Conservation (phyloP, 2,113 vertebrate genomes). For the Ophthalmolycus amberensis region DNA sequence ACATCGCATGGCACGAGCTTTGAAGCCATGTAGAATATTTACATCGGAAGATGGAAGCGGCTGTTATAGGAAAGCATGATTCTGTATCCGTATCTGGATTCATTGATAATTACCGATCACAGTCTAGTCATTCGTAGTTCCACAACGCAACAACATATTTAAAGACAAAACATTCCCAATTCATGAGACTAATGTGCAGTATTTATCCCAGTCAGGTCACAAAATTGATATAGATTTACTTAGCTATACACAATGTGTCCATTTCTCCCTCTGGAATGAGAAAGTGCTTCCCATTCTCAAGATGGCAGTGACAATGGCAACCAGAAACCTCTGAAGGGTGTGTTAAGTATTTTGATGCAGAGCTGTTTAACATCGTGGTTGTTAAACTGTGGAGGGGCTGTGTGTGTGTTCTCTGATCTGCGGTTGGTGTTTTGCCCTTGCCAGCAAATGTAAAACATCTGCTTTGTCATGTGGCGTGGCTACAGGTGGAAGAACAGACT, state of each 20-base stretch:
- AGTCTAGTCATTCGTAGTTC: background rate
- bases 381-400: background rate
- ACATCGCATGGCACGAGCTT: too few relatives aligned
- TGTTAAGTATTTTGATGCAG: constrained; percentile 1
- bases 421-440: constrained; percentile 4
- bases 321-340: background rate
- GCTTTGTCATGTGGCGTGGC: background rate
- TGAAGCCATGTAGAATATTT: background rate
- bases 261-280: background rate
- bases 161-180: background rate
- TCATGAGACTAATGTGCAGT: background rate
- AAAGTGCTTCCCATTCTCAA: background rate
- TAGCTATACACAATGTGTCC: background rate
- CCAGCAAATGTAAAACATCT: constrained; percentile 18
- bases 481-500: constrained; percentile 29
- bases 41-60: background rate
- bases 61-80: background rate
- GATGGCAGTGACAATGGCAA: background rate
- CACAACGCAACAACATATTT: background rate
- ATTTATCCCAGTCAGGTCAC: background rate
- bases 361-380: constrained; percentile 7
- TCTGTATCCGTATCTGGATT: background rate
- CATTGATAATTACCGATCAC: background rate
- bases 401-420: constrained; percentile 18
- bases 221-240: background rate